Evolutionary conservation across 2,797 vertebrate genomes (phyloP).

Genomic region (Psittacula echo): DNA sequence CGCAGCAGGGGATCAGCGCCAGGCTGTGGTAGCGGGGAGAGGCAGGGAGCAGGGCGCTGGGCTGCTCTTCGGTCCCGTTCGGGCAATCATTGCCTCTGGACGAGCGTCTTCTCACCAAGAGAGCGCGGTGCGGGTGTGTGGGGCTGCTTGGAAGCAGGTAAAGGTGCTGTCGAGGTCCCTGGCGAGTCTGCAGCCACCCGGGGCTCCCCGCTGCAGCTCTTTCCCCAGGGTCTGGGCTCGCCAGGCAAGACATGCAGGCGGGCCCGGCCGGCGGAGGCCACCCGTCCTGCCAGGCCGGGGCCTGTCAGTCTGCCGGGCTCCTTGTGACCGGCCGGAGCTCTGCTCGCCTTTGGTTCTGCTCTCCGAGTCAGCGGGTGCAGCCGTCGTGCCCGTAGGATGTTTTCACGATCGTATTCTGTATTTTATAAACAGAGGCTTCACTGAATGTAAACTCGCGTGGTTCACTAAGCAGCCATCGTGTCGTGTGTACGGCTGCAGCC

Average conservation of each 20-base stretch:
- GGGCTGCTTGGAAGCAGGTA: not conserved
- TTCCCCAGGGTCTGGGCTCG: not conserved
- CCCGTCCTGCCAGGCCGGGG: no score
- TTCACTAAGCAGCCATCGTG: not conserved
- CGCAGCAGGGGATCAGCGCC: not conserved
- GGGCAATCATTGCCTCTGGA: no score
- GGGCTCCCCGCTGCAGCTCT: not conserved
- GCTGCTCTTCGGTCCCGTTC: not conserved
- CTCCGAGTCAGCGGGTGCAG: not conserved
- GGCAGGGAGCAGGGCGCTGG: not conserved
- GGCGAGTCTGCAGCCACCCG: not conserved
- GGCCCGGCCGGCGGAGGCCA: not conserved
- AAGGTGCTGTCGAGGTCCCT: not conserved
- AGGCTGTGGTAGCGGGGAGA: not conserved
- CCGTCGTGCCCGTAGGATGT: not conserved
- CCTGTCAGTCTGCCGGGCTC: not conserved
- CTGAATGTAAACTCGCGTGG: not conserved
- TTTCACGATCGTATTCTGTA: not conserved
- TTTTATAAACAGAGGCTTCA: conserved; percentile 40
- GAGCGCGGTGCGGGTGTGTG: not conserved
- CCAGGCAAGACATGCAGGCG: not conserved
- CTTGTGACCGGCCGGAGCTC: not conserved
- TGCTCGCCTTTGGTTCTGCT: not conserved
- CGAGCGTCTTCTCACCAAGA: not conserved
- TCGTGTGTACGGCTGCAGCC: not conserved